Evolutionary conservation across 2,113 vertebrate species (phyloP), one percentile per base, ranked within the genome.

Genomic region (Thamnophis sirtalis): DNA sequence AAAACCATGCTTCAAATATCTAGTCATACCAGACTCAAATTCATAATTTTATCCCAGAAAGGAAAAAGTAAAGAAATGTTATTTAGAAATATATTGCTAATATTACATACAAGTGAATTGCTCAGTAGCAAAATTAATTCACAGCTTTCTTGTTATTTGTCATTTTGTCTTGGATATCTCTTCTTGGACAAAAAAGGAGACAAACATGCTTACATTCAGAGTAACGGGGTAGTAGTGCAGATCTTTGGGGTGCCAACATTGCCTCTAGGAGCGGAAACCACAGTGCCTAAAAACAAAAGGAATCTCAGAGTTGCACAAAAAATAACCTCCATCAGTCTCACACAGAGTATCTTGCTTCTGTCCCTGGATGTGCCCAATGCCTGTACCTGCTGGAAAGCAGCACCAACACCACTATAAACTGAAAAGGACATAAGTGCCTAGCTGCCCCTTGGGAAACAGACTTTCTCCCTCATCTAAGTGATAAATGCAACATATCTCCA

Each of bases 211-310:
- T 96, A 99, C 99, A 96, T 49, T 98, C 98, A 1, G 98, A 98
- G 22, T 97, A 97, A 17, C 91, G 96, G 92, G 94, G 97, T 63
- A 97, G 94, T 6, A 92, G 90, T 0, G 96, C 95, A 0, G 97
- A 98, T 95, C 98, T 99, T 97, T 99, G 99, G 50, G 98, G 98
- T 19, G 98, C 98, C 99, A 99, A 99, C 98, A 99, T 98, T 9
- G 98, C 98, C 94, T 99, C 99, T 92, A 99, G 94, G 21, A 99
- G 96, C 0, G 98, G 98, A 97, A 99, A 99, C 99, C 99, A 99
- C 6, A 99, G 97, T 1, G 96, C 98, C 99, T 99, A 91, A 15
- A 85, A 92, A 48, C 93, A 86, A 92, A 53, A 17, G 73, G 24
- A 50, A 9, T 51, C 85, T 54, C 91, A 38, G 33, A 80, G 21